These are phyloP conservation scores for Muricea muricata DNA, from an alignment of 92 coral and sea anemone genomes.

Conservation along the genomic window DNA sequence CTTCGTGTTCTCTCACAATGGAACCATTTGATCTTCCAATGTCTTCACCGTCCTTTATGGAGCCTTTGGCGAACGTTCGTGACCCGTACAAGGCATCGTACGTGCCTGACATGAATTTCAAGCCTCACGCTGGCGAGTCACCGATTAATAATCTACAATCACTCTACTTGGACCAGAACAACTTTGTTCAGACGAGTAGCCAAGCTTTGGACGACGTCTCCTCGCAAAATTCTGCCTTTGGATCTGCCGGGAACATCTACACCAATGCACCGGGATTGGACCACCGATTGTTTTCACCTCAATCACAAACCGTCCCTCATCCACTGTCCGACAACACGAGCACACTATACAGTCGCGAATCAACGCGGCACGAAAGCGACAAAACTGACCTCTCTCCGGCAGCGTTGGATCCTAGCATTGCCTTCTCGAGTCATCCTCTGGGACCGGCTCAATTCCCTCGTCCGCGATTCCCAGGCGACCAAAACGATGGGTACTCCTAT, in stretches of 20 bases:
- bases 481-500: slow-evolving; percentile 2
- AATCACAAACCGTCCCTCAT: slow-evolving; percentile 4
- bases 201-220: slow-evolving; percentile 35
- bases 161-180: slow-evolving; percentile 17
- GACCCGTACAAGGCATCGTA: slow-evolving; percentile 35
- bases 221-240: not conserved
- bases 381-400: slow-evolving; percentile 17
- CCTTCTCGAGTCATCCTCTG: slow-evolving; percentile 5
- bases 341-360: slow-evolving; percentile 1
- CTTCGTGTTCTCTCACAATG: not conserved
- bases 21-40: slow-evolving; percentile 39
- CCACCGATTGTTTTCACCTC: slow-evolving; percentile 33
- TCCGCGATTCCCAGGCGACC: slow-evolving; percentile 37
- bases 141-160: slow-evolving; percentile 16
- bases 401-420: slow-evolving; percentile 31
- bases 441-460: slow-evolving; percentile 1
- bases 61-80: slow-evolving; percentile 27
- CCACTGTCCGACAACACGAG: not conserved
- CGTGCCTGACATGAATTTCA: slow-evolving; percentile 31
- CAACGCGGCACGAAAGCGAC: slow-evolving; percentile 29
- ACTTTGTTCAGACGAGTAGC: not conserved
- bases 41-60: slow-evolving; percentile 18
- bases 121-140: slow-evolving; percentile 17
- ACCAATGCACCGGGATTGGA: slow-evolving; percentile 27
- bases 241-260: slow-evolving; percentile 28